A percentile compares a stretch with the other conserved stretches of the same genome.
phyloP scores from a whole-genome alignment of 2,888 invertebrate species.

The Cantharis nigra region DNA sequence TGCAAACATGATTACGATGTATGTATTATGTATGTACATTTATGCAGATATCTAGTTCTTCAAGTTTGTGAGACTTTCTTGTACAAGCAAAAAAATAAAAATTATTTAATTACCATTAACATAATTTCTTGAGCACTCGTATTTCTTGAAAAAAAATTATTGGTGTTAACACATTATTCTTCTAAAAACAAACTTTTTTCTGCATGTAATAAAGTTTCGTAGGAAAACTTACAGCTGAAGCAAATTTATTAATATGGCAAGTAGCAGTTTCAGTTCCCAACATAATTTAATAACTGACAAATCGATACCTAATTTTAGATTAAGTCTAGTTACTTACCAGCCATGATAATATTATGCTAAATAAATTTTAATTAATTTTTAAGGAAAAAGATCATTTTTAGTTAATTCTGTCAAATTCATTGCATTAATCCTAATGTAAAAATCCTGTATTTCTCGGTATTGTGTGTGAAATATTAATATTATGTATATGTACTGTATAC shows the following conservation, averaged over 20 bases:
- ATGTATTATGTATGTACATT: no score
- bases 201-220: not conserved
- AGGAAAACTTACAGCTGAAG: not conserved
- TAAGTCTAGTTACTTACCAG: not conserved
- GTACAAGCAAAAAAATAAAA: not conserved
- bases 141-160: not conserved
- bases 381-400: not conserved
- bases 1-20: no score
- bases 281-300: not conserved
- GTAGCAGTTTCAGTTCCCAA: not conserved
- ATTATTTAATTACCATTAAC: not conserved
- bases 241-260: not conserved
- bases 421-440: no score
- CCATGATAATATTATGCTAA: not conserved
- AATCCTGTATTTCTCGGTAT: no score
- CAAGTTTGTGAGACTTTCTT: not conserved
- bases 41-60: no score
- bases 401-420: no score
- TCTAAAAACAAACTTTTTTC: not conserved
- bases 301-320: not conserved
- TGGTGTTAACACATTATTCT: not conserved
- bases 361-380: not conserved
- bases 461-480: no score
- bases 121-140: not conserved
- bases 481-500: no score